A percentile compares a stretch with the other conserved stretches of the same genome.
Evolutionary conservation across 2,888 invertebrate genomes (phyloP).

Genomic region (Crepidodera aurea): DNA sequence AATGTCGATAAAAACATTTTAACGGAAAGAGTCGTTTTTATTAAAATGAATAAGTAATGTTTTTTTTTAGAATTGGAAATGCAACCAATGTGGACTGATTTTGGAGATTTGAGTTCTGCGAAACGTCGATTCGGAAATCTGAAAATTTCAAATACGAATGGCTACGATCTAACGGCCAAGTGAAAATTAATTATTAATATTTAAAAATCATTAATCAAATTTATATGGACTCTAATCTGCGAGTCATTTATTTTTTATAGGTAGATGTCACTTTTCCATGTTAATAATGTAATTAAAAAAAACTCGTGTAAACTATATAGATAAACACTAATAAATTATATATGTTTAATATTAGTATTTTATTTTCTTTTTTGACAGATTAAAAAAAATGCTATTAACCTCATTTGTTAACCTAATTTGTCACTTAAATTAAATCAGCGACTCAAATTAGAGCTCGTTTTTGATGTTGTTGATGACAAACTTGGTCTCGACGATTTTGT

Average conservation of each 20-base stretch:
- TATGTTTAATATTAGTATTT: constrained; percentile 6
- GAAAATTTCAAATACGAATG: constrained; percentile 46
- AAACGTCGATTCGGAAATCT: constrained; percentile 50
- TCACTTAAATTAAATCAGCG: background rate
- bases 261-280: constrained; percentile 38
- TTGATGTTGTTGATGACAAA: background rate
- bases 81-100: constrained; percentile 53
- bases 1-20: no score
- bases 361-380: background rate
- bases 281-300: constrained; percentile 29
- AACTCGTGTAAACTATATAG: constrained; percentile 25
- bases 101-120: constrained; percentile 49
- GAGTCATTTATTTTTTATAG: constrained; percentile 44
- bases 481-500: constrained; percentile 8
- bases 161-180: constrained; percentile 56
- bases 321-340: constrained; percentile 27
- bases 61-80: constrained; percentile 47
- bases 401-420: no score
- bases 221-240: constrained; percentile 36
- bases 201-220: constrained; percentile 9
- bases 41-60: no score
- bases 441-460: constrained; percentile 13
- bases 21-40: no score
- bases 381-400: background rate
- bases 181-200: constrained; percentile 39